A percentile compares a stretch with the other conserved stretches of the same genome.
Conservation (phyloP, 1,140 invertebrate genomes). For the Grapholita molesta region DNA sequence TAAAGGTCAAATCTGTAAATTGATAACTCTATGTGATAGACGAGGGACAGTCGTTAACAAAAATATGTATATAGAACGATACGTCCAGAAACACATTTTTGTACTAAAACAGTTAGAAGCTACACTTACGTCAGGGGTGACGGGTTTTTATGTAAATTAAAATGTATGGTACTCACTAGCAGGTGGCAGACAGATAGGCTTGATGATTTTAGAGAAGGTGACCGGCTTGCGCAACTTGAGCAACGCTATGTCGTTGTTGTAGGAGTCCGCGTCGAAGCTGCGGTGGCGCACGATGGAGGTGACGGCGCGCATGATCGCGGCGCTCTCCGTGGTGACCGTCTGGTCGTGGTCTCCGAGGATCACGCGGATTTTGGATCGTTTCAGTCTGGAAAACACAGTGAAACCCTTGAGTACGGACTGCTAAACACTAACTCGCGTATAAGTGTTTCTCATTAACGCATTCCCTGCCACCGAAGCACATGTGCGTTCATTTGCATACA, state of each 20-base stretch:
- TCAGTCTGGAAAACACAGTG: constrained; percentile 83
- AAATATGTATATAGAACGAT: too few relatives aligned
- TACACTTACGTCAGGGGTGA: too few relatives aligned
- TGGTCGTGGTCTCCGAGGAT: constrained; percentile 90
- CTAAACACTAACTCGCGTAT: background rate
- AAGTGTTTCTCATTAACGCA: background rate
- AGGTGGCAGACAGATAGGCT: constrained; percentile 88
- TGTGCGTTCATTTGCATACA: too few relatives aligned
- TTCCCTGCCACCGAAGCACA: too few relatives aligned
- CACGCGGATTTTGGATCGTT: constrained; percentile 87
- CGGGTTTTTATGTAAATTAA: too few relatives aligned
- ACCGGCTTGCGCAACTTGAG: constrained; percentile 87
- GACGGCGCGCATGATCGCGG: constrained; percentile 87
- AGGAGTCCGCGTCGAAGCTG: constrained; percentile 89
- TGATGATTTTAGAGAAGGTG: constrained; percentile 86
- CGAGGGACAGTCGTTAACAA: too few relatives aligned
- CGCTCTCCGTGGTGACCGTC: constrained; percentile 85
- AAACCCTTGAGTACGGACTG: too few relatives aligned
- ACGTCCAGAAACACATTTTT: too few relatives aligned
- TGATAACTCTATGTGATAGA: too few relatives aligned
- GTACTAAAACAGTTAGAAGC: too few relatives aligned
- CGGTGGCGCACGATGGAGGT: constrained; percentile 87
- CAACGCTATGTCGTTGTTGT: constrained; percentile 92
- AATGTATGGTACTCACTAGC: constrained; percentile 70
- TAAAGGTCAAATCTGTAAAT: too few relatives aligned